Percentiles rank a stretch among this genome's conserved stretches.
phyloP scores from a whole-genome alignment of 2,888 invertebrate genomes.

The Beris chalybata region DNA sequence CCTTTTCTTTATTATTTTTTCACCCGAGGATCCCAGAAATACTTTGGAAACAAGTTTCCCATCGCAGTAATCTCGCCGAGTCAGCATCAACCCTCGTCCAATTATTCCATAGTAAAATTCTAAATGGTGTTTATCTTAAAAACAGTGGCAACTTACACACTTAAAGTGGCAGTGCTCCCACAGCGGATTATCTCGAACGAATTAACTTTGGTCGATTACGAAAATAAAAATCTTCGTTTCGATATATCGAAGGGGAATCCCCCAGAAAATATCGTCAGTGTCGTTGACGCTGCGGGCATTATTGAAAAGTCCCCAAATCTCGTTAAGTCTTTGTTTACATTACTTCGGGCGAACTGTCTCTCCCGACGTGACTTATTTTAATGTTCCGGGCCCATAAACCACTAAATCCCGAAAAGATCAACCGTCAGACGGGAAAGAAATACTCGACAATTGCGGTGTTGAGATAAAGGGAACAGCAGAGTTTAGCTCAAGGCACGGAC shows the following conservation, averaged over 20 bases:
- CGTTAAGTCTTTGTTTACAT: conserved; percentile 36
- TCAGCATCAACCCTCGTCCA: background rate
- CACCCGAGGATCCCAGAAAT: too few species aligned
- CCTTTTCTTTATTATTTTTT: too few species aligned
- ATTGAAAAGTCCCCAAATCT: conserved; percentile 28
- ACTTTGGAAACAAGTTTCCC: too few species aligned
- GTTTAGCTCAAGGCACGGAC: background rate
- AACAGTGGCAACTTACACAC: conserved; percentile 2
- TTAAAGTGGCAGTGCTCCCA: conserved; percentile 17
- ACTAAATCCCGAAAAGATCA: background rate
- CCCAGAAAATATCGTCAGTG: background rate
- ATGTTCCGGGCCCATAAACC: conserved; percentile 20
- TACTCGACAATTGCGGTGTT: background rate
- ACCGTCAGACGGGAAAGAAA: background rate
- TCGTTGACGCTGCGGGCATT: conserved; percentile 4
- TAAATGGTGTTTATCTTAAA: conserved; percentile 25
- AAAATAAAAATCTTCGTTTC: conserved; percentile 25
- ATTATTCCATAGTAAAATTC: conserved; percentile 9
- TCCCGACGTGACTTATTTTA: conserved; percentile 35
- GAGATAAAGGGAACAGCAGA: background rate
- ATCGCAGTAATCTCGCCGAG: too few species aligned
- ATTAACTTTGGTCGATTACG: conserved; percentile 34
- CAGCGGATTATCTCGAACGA: conserved; percentile 32
- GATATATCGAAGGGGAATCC: background rate
- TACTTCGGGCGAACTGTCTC: conserved; percentile 26